Percentiles rank a stretch among this genome's conserved stretches.
Evolutionary conservation across 2,797 vertebrate genomes (phyloP).

Genomic region (Galaxias olidus): DNA sequence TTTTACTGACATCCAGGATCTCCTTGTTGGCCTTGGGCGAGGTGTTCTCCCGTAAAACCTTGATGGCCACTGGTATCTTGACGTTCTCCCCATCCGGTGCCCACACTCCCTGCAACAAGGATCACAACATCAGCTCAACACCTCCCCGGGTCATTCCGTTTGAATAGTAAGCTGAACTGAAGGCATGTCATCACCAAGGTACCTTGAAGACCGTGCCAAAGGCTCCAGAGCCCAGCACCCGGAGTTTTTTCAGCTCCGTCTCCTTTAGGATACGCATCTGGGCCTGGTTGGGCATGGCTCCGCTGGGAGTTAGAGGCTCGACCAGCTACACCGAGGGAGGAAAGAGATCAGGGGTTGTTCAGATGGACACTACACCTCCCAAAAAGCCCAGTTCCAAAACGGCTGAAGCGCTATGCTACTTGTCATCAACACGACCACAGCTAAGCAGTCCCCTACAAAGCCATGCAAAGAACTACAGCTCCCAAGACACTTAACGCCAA

Average conservation of each 20-base stretch:
- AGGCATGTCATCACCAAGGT: not conserved
- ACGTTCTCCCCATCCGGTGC: conserved; percentile 93
- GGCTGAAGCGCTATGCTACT: not conserved
- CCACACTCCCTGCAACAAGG: conserved; percentile 86
- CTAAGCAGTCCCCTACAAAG: not conserved
- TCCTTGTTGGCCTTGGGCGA: conserved; percentile 98
- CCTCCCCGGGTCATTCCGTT: not conserved
- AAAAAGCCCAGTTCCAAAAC: not conserved
- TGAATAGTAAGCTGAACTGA: not conserved
- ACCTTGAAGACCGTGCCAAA: conserved; percentile 97
- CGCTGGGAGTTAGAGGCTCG: conserved; percentile 93
- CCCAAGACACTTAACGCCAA: conserved; percentile 43
- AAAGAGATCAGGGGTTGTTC: not conserved
- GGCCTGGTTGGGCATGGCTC: conserved; percentile 93
- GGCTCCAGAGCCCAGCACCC: conserved; percentile 92
- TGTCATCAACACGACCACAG: not conserved
- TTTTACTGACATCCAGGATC: conserved; percentile 89
- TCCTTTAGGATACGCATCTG: conserved; percentile 98
- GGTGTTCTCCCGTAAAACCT: conserved; percentile 95
- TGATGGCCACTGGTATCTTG: conserved; percentile 96
- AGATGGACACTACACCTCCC: not conserved
- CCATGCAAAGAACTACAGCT: conserved; percentile 1
- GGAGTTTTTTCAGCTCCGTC: conserved; percentile 92
- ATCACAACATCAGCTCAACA: not conserved
- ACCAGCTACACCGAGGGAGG: conserved; percentile 78